These are phyloP conservation scores for Galaxias olidus DNA, from an alignment of 2,797 vertebrate species.

Conservation along the genomic window DNA sequence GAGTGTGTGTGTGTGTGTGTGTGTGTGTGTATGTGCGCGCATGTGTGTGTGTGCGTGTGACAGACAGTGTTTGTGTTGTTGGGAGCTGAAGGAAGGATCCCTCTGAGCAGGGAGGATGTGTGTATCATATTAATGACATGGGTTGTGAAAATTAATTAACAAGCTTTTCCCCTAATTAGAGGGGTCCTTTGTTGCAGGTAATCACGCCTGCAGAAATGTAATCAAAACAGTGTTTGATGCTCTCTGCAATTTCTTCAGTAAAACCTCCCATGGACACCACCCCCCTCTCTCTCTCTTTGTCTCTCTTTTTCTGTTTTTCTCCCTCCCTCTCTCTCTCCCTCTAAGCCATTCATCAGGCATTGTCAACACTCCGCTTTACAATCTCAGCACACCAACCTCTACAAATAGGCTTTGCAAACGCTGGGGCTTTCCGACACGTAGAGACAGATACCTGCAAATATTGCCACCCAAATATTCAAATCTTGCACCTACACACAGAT, in stretches of 20 bases:
- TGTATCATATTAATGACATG: constrained; percentile 24
- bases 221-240: constrained; percentile 69
- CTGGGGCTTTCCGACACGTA: constrained; percentile 44
- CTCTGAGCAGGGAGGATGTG: not conserved
- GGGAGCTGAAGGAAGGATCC: too few species aligned
- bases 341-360: constrained; percentile 9
- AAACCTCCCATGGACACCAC: constrained; percentile 61
- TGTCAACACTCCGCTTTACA: constrained; percentile 62
- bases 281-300: too few species aligned
- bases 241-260: constrained; percentile 64
- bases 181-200: constrained; percentile 60
- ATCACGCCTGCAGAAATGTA: constrained; percentile 57
- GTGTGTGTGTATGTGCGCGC: too few species aligned
- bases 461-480: constrained; percentile 42
- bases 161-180: constrained; percentile 54
- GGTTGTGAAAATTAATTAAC: constrained; percentile 63
- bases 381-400: constrained; percentile 44
- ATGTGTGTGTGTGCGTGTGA: too few species aligned
- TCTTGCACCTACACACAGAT: not conserved
- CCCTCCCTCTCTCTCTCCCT: too few species aligned
- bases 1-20: too few species aligned
- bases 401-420: constrained; percentile 61
- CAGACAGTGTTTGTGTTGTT: too few species aligned
- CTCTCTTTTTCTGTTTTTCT: too few species aligned
- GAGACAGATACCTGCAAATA: constrained; percentile 49